These are phyloP conservation scores for Caenorhabditis macrosperma DNA, from an alignment of 2,888 invertebrate species.

Conservation along the genomic window DNA sequence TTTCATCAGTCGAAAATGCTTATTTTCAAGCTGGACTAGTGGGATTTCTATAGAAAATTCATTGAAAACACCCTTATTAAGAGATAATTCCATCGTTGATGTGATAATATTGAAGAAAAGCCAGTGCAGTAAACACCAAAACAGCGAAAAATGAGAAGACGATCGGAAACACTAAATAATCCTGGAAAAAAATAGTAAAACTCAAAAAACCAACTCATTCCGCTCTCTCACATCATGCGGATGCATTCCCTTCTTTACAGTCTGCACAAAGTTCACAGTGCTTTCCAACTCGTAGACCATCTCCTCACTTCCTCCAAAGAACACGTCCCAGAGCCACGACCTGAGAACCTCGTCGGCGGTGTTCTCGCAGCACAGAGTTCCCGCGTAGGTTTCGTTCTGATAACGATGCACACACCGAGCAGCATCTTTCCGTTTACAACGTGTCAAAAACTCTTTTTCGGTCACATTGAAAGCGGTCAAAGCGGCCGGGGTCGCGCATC, in stretches of 20 bases:
- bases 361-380: conserved; percentile 31
- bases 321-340: conserved; percentile 43
- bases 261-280: conserved; percentile 13
- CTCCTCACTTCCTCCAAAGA: conserved; percentile 35
- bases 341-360: conserved; percentile 6
- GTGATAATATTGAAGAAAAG: conserved; percentile 38
- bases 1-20: no score
- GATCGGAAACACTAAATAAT: not conserved
- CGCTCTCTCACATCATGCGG: conserved; percentile 1
- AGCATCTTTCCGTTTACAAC: conserved; percentile 11
- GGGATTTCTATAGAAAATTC: not conserved
- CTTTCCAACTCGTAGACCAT: conserved; percentile 13
- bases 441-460: not conserved
- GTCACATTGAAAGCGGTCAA: not conserved
- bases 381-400: conserved; percentile 6
- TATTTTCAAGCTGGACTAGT: no score
- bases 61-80: not conserved
- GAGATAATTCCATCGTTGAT: conserved; percentile 38
- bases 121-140: conserved; percentile 21
- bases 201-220: no score
- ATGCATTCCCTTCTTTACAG: not conserved
- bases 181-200: conserved; percentile 5
- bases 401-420: conserved; percentile 14
- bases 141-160: conserved; percentile 13
- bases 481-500: not conserved